Evolutionary conservation across 2,797 vertebrate genomes (phyloP), one percentile per base, ranked within the genome.

Genomic region (Darevskia mixta): DNA sequence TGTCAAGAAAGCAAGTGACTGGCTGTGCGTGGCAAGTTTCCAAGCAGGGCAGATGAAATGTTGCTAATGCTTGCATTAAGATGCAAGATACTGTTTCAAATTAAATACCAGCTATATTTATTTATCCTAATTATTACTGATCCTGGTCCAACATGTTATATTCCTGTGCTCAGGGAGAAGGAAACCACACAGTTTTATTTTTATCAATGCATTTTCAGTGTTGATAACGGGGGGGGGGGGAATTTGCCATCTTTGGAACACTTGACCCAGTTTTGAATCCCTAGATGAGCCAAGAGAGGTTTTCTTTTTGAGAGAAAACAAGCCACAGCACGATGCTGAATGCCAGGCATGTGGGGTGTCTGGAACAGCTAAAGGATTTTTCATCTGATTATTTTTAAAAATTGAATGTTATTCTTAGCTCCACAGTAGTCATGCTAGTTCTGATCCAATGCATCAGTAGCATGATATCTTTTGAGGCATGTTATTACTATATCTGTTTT

Each of bases 201-300:
- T 77, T 72, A 87, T 80, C 49, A 9, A 6, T 5, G 38, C 69
- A 41, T 66, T 88, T 82, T 77, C 38, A 45, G 38, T 82, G 79
- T 78, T 71, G 83, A 90, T 85, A 82, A 78, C 27, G 43, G 10
- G 11, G 41, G n/a, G 66, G 1, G 20, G 41, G 8, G 3, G n/a
- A 71, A 86, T 49, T 84, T 13, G 11, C 43, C 6, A 4, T 79
- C 84, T 8, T 35, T 29, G 1, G 73, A 90, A 86, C 86, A 0
- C 83, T 87, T 87, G 89, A 93, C 93, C 92, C 91, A 95, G 88
- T 87, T 94, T 88, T 55, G 17, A 89, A 80, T 86, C 75, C 4
- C 77, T 25, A 73, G 86, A 84, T 9, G n/a, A 76, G 35, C 64
- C 5, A 23, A 64, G 49, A 20, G 49, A 71, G 38, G 49, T 45